Evolutionary conservation across 2,888 invertebrate genomes (phyloP).

Genomic region (Charanyca ferruginea): DNA sequence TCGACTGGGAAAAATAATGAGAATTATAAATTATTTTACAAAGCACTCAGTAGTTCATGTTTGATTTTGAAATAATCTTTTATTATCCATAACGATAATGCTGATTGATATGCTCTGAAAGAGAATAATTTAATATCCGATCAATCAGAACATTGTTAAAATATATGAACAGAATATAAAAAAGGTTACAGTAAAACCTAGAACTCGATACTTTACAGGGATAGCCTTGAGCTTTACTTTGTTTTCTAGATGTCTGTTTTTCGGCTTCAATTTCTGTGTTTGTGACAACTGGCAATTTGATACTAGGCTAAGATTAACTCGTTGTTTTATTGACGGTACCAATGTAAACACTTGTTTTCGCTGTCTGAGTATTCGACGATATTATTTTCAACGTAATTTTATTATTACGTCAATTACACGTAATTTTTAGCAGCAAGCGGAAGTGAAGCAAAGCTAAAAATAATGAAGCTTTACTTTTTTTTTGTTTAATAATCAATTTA

Average conservation of each 20-base stretch:
- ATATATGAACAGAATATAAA: background rate
- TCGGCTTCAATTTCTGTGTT: background rate
- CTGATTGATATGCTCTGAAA: conserved; percentile 10
- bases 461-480: no score
- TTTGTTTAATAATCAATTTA: no score
- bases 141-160: conserved; percentile 1
- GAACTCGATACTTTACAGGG: no score
- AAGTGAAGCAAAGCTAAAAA: no score
- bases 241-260: background rate
- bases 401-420: no score
- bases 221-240: no score
- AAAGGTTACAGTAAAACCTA: background rate
- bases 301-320: background rate
- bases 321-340: background rate
- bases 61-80: conserved; percentile 11
- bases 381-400: no score
- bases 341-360: background rate
- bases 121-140: conserved; percentile 6
- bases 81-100: conserved; percentile 4
- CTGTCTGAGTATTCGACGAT: background rate
- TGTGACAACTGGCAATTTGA: background rate
- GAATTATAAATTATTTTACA: background rate
- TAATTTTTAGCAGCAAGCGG: no score
- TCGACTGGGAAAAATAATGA: background rate
- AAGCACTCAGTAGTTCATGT: background rate